Conservation (phyloP, 1,140 invertebrate species). For the Cydia strobilella region DNA sequence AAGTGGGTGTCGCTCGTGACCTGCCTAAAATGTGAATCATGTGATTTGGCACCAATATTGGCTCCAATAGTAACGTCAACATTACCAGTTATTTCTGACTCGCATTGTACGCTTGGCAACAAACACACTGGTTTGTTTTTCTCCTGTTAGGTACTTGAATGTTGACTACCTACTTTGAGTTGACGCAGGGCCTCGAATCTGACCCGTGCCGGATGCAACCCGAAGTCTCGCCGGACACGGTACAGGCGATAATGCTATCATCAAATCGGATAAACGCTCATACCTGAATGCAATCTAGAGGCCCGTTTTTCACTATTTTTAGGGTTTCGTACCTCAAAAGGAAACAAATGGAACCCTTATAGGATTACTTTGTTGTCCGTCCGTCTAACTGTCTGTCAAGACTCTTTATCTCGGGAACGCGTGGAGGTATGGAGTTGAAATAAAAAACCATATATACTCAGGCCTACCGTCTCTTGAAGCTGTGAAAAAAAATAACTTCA, state of each 20-base stretch:
- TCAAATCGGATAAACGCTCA: too few species aligned
- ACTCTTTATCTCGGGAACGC: too few species aligned
- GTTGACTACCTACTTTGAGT: constrained; percentile 12
- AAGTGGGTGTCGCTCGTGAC: constrained; percentile 64
- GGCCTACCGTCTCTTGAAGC: too few species aligned
- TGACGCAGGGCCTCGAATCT: background rate
- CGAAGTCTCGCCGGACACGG: background rate
- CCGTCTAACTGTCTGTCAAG: too few species aligned
- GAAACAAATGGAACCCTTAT: too few species aligned
- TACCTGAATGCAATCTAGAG: too few species aligned
- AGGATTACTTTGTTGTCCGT: too few species aligned
- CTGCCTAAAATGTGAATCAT: constrained; percentile 67
- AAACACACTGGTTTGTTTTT: constrained; percentile 47
- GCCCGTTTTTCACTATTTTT: too few species aligned
- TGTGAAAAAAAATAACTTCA: too few species aligned
- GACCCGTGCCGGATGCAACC: background rate
- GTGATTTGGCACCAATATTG: constrained; percentile 67
- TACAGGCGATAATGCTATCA: background rate
- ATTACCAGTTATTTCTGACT: constrained; percentile 63
- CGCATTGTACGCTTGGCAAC: constrained; percentile 53
- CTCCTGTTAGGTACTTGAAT: constrained; percentile 31
- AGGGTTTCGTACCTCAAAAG: too few species aligned
- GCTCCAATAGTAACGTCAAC: constrained; percentile 56
- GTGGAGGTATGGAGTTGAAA: too few species aligned
- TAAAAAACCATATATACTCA: too few species aligned